These are phyloP conservation scores for Meriones unguiculatus DNA, from an alignment of 2,113 vertebrate species.

Conservation along the genomic window DNA sequence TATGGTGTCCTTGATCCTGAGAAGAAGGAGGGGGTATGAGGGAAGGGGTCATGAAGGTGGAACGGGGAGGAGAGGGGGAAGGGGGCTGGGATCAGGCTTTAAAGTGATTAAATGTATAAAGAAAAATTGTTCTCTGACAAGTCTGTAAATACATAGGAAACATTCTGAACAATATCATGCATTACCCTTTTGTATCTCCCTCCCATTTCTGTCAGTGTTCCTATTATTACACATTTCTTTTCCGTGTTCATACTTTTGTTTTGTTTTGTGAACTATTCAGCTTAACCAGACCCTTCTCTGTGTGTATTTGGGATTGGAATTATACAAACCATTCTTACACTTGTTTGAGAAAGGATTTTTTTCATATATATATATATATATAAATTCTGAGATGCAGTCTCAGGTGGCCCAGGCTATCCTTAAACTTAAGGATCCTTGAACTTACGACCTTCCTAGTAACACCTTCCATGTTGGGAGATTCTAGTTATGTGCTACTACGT, in stretches of 20 bases:
- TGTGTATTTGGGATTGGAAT: not conserved
- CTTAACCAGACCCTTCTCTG: not conserved
- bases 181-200: not conserved
- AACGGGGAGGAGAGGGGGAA: too few relatives aligned
- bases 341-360: not conserved
- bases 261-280: not conserved
- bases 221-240: fast-evolving
- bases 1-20: too few relatives aligned
- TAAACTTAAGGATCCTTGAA: not conserved
- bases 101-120: too few relatives aligned
- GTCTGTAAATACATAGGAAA: not conserved
- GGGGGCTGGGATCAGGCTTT: too few relatives aligned
- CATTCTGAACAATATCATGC: not conserved
- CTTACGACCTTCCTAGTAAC: not conserved
- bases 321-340: not conserved
- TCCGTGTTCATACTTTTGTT: not conserved
- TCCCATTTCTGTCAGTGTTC: not conserved
- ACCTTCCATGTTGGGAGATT: not conserved
- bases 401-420: too few relatives aligned
- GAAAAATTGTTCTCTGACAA: not conserved
- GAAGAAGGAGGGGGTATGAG: too few relatives aligned
- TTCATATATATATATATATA: too few relatives aligned
- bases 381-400: not conserved
- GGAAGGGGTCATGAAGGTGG: too few relatives aligned
- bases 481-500: too few relatives aligned